Conservation (phyloP, 2,113 vertebrate genomes). For the Psophia crepitans region DNA sequence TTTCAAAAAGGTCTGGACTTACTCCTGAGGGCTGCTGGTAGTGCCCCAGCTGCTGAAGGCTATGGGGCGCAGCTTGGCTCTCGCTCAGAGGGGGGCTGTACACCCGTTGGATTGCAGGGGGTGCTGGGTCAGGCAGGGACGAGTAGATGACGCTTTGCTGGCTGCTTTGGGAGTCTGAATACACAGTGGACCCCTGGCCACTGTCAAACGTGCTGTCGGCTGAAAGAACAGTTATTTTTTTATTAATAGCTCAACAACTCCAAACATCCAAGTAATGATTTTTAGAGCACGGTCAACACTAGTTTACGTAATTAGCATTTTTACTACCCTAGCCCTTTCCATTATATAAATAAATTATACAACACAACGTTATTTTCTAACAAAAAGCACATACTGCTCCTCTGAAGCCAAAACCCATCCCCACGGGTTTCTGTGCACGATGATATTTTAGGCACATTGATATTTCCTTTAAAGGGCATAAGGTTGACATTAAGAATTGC, state of each 20-base stretch:
- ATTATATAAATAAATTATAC: conserved; percentile 26
- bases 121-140: conserved; percentile 75
- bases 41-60: conserved; percentile 70
- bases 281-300: neutral
- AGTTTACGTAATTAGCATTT: conserved; percentile 8
- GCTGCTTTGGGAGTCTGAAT: conserved; percentile 84
- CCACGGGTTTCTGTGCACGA: neutral
- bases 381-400: neutral
- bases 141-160: conserved; percentile 87
- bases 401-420: neutral
- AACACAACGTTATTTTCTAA: neutral
- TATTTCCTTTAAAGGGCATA: conserved; percentile 19
- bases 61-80: conserved; percentile 73
- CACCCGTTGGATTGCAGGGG: conserved; percentile 73
- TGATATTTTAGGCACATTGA: neutral
- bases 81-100: conserved; percentile 79
- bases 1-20: conserved; percentile 41
- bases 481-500: neutral
- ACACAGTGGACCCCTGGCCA: conserved; percentile 80
- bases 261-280: neutral
- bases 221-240: conserved; percentile 43
- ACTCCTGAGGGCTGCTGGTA: conserved; percentile 83
- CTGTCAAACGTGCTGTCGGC: conserved; percentile 89
- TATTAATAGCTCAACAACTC: neutral
- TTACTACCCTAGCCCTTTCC: neutral